These are phyloP conservation scores for Lobophora halterata DNA, from an alignment of 2,888 invertebrate species.

Conservation along the genomic window DNA sequence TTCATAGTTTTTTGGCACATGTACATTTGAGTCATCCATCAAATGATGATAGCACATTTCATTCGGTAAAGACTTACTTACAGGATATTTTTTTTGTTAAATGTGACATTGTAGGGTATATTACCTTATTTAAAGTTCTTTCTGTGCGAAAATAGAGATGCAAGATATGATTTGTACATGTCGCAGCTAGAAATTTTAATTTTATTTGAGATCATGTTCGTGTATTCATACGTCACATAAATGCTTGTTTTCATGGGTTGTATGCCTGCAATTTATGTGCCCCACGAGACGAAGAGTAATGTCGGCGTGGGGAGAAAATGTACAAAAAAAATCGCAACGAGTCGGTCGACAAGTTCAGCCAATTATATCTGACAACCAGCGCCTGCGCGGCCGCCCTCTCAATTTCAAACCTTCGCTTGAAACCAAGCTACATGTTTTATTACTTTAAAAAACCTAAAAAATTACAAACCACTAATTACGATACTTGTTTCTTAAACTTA, in stretches of 20 bases:
- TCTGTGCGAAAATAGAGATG: no score
- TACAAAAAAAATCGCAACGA: conserved; percentile 66
- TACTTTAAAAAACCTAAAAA: conserved; percentile 32
- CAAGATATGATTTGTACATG: no score
- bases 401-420: conserved; percentile 68
- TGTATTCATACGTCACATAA: conserved; percentile 75
- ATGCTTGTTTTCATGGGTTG: conserved; percentile 67
- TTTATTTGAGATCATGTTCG: conserved; percentile 70
- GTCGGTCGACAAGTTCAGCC: conserved; percentile 77
- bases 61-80: no score
- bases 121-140: no score
- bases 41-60: no score
- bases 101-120: no score
- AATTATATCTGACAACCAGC: conserved; percentile 79
- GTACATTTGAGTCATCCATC: no score
- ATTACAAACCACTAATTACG: conserved; percentile 2
- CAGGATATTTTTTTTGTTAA: no score
- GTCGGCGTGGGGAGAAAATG: conserved; percentile 64
- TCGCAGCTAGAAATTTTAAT: conserved; percentile 53
- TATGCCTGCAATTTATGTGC: conserved; percentile 75
- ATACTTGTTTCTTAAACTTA: no score
- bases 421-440: conserved; percentile 38
- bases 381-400: conserved; percentile 65
- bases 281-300: conserved; percentile 79
- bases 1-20: no score